Conservation (phyloP, 2,888 invertebrate species). For the Drosophila atripex region DNA sequence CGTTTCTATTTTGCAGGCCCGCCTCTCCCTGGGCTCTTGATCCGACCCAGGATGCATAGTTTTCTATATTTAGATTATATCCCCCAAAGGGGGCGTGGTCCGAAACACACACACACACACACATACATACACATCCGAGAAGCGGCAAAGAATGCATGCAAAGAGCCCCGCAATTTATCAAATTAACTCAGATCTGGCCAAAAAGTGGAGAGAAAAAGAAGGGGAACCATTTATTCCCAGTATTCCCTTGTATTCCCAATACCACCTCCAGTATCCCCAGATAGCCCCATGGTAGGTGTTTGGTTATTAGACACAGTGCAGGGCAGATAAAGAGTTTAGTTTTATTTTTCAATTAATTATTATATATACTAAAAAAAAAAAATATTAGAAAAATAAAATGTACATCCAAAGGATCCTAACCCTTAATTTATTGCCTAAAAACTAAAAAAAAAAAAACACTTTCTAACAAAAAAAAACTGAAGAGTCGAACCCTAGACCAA, state of each 20-base stretch:
- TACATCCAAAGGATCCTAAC: too few relatives aligned
- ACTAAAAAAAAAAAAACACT: too few relatives aligned
- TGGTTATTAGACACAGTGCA: slow-evolving; percentile 34
- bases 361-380: too few relatives aligned
- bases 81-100: slow-evolving; percentile 57
- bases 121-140: slow-evolving; percentile 19
- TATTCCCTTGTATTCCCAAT: background rate
- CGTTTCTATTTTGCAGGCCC: slow-evolving; percentile 55
- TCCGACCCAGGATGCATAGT: slow-evolving; percentile 47
- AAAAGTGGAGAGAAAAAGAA: slow-evolving; percentile 2
- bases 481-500: too few relatives aligned
- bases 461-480: too few relatives aligned
- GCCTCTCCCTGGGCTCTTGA: background rate
- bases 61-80: slow-evolving; percentile 47
- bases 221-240: background rate
- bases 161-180: slow-evolving; percentile 76
- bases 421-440: too few relatives aligned
- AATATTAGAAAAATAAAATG: too few relatives aligned
- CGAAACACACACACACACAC: slow-evolving; percentile 8
- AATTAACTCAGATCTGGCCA: slow-evolving; percentile 72
- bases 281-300: slow-evolving; percentile 33
- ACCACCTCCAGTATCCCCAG: slow-evolving; percentile 1
- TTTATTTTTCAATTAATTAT: background rate
- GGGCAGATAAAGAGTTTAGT: slow-evolving; percentile 6
- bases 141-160: slow-evolving; percentile 51